phyloP scores from a whole-genome alignment of 2,113 vertebrate genomes.

The Tretioscincus oriximinensis region DNA sequence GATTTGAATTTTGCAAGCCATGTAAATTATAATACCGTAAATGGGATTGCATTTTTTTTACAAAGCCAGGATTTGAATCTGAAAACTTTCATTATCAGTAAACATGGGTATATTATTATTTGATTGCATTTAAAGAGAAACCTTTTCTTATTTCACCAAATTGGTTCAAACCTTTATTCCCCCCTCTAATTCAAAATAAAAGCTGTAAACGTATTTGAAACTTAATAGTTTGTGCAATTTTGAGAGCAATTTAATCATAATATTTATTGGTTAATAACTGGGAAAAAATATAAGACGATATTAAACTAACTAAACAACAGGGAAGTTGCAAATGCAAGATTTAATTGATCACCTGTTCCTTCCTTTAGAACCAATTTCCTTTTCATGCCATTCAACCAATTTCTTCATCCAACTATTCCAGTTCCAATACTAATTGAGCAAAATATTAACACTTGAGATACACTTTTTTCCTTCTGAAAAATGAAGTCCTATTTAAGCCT shows the following conservation, averaged over 20 bases:
- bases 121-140: slow-evolving; percentile 29
- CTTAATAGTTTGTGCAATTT: not conserved
- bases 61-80: not conserved
- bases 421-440: not conserved
- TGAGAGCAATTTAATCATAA: slow-evolving; percentile 9
- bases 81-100: not conserved
- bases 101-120: slow-evolving; percentile 14
- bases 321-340: slow-evolving; percentile 5
- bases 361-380: not conserved
- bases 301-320: slow-evolving; percentile 8
- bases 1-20: not conserved
- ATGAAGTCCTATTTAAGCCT: not conserved
- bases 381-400: not conserved
- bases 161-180: slow-evolving; percentile 28
- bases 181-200: not conserved
- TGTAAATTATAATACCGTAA: not conserved
- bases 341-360: not conserved
- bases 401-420: not conserved
- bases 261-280: not conserved
- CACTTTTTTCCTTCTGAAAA: not conserved
- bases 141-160: slow-evolving; percentile 27
- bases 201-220: not conserved
- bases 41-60: not conserved
- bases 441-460: not conserved
- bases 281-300: not conserved